Percentiles rank a stretch among this genome's conserved stretches.
Evolutionary conservation across 1,140 invertebrate genomes (phyloP).

Genomic region (Hypothenemus hampei): DNA sequence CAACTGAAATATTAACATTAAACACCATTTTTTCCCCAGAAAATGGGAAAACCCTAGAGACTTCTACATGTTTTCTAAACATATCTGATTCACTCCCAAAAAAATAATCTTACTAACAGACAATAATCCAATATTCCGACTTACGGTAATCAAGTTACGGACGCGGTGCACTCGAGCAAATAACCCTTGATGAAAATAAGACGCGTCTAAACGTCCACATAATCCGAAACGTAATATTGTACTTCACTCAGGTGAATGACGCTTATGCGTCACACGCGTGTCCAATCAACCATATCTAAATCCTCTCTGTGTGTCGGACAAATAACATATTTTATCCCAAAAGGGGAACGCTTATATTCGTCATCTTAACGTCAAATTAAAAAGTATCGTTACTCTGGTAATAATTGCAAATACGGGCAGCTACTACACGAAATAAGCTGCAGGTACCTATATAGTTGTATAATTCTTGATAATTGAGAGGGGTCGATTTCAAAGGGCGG

Average conservation of each 20-base stretch:
- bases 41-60: too few species aligned
- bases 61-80: neutral
- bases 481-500: constrained; percentile 18
- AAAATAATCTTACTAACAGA: neutral
- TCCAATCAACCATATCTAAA: constrained; percentile 7
- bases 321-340: neutral
- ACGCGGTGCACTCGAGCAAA: constrained; percentile 1
- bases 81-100: neutral
- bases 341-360: neutral
- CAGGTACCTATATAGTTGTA: constrained; percentile 10
- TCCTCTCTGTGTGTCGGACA: neutral
- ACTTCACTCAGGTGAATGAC: constrained; percentile 31
- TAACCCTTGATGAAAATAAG: constrained; percentile 26
- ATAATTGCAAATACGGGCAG: constrained; percentile 14
- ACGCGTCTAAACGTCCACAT: constrained; percentile 27
- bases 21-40: neutral
- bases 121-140: too few species aligned
- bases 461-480: constrained; percentile 20
- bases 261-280: constrained; percentile 31
- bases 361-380: constrained; percentile 8
- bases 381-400: constrained; percentile 2
- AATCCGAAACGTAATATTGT: constrained; percentile 32
- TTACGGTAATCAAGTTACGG: too few species aligned
- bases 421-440: constrained; percentile 8
- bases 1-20: constrained; percentile 41